Evolutionary conservation across 2,113 vertebrate species (phyloP), one percentile per base, ranked within the genome.

Genomic region (Platycercus adscitus): DNA sequence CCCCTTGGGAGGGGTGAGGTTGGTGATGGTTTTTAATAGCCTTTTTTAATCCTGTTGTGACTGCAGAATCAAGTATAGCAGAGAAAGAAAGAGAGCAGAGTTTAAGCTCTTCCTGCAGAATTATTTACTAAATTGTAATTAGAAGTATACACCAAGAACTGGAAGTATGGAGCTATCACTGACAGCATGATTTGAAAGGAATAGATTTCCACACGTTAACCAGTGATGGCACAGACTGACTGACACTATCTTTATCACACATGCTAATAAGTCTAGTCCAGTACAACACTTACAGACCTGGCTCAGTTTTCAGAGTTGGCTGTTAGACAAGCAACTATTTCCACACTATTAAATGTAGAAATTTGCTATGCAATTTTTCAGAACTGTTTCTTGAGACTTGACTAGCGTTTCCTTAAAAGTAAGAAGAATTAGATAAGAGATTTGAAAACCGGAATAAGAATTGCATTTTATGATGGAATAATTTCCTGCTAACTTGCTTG

Each of bases 401-500:
- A 81, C 50, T 95, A 35, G 55, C 81, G 81, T 93, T 95, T 93
- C 93, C 91, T 95, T 94, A 93, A 93, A 96, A 93, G 86, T 96
- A 94, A 94, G 85, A 88, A 81, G 61, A 93, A 93, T 47, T 86
- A n/a, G 89, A 9, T 72, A 81, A 55, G 63, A 96, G 53, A 88
- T 78, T 43, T 93, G 66, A 41, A 89, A 94, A 73, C 31, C 85
- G 79, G 79, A 80, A 86, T 82, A 89, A 81, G 31, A 88, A 43
- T 25, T 86, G 39, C 28, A 63, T 94, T 86, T 80, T 68, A 80
- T 80, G 66, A 88, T 66, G 43, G 37, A 92, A 92, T 81, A 68
- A 56, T 89, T 92, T 93, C 93, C 52, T 52, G 72, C 73, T 82
- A 66, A 89, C 68, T 88, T 88, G 58, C 84, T 94, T 79, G 58